phyloP scores from a whole-genome alignment of 2,113 vertebrate species.

The Poicephalus gulielmi region DNA sequence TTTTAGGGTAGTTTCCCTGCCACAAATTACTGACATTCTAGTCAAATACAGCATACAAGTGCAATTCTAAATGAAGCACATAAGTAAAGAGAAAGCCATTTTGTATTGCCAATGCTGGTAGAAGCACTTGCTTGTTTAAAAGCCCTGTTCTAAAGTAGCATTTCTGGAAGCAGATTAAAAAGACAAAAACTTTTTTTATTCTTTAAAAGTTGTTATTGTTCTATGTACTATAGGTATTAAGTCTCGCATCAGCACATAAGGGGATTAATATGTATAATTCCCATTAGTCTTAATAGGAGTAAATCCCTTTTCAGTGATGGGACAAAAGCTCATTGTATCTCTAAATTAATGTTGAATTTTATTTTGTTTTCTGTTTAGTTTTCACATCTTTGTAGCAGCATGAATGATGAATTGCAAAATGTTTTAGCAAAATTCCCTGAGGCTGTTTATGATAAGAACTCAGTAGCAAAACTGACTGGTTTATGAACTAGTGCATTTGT shows the following conservation, averaged over 20 bases:
- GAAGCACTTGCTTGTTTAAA: not conserved
- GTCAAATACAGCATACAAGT: not conserved
- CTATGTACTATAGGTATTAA: not conserved
- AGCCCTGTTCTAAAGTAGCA: not conserved
- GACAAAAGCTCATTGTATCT: conserved; percentile 36
- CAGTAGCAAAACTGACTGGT: not conserved
- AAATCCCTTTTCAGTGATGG: conserved; percentile 22
- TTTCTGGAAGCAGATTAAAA: conserved; percentile 1
- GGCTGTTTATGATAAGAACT: not conserved
- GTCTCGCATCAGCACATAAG: conserved; percentile 1
- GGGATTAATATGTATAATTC: conserved; percentile 38
- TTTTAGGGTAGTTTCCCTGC: not conserved
- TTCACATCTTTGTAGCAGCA: not conserved
- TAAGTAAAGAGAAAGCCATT: not conserved
- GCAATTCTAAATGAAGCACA: not conserved
- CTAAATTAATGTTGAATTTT: not conserved
- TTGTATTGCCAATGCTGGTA: not conserved
- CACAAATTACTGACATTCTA: not conserved
- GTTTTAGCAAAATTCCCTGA: not conserved
- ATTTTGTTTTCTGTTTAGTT: conserved; percentile 25
- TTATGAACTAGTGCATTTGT: conserved; percentile 12
- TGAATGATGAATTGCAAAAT: conserved; percentile 7
- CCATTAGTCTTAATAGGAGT: conserved; percentile 18
- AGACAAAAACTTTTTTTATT: not conserved
- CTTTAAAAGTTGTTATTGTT: not conserved